A percentile compares a stretch with the other conserved stretches of the same genome.
These are phyloP conservation scores for Ahaetulla prasina DNA, from an alignment of 2,113 vertebrate genomes.

Conservation along the genomic window DNA sequence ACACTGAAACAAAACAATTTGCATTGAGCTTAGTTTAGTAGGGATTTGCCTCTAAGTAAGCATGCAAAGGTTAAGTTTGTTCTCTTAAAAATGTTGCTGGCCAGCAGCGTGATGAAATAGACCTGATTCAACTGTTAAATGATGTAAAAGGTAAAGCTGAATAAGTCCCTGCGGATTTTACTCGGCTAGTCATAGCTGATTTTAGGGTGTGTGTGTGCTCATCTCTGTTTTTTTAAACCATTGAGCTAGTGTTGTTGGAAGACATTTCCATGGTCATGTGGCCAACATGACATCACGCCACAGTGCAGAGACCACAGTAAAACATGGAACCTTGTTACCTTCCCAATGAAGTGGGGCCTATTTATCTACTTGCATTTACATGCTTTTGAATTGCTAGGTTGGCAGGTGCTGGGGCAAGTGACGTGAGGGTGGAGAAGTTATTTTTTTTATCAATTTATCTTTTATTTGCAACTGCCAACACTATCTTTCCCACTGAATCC, in stretches of 20 bases:
- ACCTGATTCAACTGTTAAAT: neutral
- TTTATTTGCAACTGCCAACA: neutral
- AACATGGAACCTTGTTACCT: neutral
- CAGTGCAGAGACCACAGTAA: neutral
- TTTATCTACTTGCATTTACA: neutral
- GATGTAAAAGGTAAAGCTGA: neutral
- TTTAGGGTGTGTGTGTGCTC: neutral
- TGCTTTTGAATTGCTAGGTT: neutral
- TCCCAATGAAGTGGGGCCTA: neutral
- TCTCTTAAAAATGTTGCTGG: neutral
- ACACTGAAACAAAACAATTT: neutral
- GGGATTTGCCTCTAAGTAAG: neutral
- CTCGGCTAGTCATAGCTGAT: neutral
- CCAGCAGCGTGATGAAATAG: neutral
- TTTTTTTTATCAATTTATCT: neutral
- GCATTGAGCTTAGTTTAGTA: neutral
- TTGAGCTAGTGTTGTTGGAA: neutral
- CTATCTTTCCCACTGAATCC: neutral
- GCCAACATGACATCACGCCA: neutral
- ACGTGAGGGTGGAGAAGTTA: neutral
- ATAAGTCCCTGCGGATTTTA: neutral
- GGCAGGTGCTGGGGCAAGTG: neutral
- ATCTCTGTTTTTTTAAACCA: neutral
- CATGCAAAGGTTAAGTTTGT: neutral
- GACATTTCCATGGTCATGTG: neutral